Evolutionary conservation across 2,113 vertebrate species (phyloP).

Genomic region (Myanophis thanlyinensis): DNA sequence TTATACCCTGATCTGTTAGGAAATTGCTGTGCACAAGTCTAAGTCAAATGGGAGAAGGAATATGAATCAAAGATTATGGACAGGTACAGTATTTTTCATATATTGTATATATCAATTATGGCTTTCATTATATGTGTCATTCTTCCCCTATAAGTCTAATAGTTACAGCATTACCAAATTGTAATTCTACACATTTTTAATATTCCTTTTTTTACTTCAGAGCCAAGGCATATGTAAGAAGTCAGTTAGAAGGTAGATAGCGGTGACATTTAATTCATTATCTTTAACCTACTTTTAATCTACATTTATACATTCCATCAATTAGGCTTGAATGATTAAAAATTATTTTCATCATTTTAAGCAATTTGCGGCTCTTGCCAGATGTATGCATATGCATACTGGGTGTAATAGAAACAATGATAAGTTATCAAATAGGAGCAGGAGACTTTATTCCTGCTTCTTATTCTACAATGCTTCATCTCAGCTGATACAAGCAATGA

Average conservation of each 20-base stretch:
- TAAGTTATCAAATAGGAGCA: neutral
- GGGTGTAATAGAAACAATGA: neutral
- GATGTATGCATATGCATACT: neutral
- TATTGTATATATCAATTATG: neutral
- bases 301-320: conserved; percentile 8
- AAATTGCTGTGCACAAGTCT: neutral
- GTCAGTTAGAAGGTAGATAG: conserved; percentile 26
- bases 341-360: conserved; percentile 48
- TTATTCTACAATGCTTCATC: neutral
- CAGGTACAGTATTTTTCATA: neutral
- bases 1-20: neutral
- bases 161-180: conserved; percentile 6
- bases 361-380: neutral
- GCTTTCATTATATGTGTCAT: neutral
- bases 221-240: conserved; percentile 21
- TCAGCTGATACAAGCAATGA: neutral
- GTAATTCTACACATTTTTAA: conserved; percentile 16
- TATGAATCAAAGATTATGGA: neutral
- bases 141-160: neutral
- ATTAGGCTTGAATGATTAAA: conserved; percentile 52
- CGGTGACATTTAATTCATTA: conserved; percentile 32
- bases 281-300: conserved; percentile 25
- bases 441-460: neutral
- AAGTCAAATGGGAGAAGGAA: neutral
- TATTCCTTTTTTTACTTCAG: neutral